Conservation (phyloP, 2,113 vertebrate species). For the Reinhardtius hippoglossoides region DNA sequence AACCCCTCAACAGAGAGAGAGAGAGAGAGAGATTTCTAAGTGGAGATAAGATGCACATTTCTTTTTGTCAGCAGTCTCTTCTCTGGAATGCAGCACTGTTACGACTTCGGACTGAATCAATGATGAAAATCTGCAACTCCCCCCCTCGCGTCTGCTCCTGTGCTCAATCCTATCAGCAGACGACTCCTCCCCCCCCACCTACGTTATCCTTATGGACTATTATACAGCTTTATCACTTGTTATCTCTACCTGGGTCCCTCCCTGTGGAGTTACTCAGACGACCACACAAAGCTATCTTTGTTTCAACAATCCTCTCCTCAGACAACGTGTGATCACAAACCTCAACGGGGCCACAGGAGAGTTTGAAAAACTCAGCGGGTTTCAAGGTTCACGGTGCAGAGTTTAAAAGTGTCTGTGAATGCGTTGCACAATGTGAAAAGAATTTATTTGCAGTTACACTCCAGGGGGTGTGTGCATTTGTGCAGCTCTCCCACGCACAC, state of each 20-base stretch:
- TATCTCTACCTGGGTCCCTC: constrained; percentile 25
- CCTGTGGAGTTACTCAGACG: constrained; percentile 1
- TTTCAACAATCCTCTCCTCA: background rate
- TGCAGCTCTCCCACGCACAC: constrained; percentile 31
- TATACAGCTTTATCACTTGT: constrained; percentile 7
- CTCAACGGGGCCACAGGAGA: background rate
- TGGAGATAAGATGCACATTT: too few relatives aligned
- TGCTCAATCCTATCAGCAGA: background rate
- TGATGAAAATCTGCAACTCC: constrained; percentile 4
- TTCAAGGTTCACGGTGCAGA: constrained; percentile 47
- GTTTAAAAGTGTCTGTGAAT: constrained; percentile 1
- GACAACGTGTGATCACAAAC: constrained; percentile 3
- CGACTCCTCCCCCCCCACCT: background rate
- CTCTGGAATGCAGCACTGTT: constrained; percentile 24
- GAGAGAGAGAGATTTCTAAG: constrained; percentile 59
- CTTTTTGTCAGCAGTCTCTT: background rate
- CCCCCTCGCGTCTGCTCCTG: background rate
- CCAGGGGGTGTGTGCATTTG: constrained; percentile 40
- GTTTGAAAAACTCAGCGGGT: background rate
- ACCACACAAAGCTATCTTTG: background rate
- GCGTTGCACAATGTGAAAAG: constrained; percentile 18
- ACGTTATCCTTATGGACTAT: constrained; percentile 1
- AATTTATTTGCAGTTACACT: constrained; percentile 9
- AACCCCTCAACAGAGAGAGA: constrained; percentile 49
- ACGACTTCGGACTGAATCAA: constrained; percentile 14